A percentile compares a stretch with the other conserved stretches of the same genome.
Evolutionary conservation across 2,113 vertebrate species (phyloP).

Genomic region (Pteropus alecto): DNA sequence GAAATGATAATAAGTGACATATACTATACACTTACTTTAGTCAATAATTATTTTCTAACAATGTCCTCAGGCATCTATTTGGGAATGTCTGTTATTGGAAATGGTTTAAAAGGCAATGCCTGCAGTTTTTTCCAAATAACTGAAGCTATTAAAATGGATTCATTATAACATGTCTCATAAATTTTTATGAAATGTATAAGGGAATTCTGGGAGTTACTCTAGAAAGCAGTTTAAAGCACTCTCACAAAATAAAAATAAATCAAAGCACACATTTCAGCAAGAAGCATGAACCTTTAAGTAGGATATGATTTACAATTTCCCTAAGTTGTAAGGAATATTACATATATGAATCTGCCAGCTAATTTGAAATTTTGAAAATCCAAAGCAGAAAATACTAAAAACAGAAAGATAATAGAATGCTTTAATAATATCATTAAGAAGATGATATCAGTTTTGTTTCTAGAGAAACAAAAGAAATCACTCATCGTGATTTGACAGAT

Average conservation of each 20-base stretch:
- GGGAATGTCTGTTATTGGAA: neutral
- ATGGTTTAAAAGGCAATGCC: slow-evolving; percentile 19
- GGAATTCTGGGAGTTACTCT: slow-evolving; percentile 2
- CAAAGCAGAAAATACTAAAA: slow-evolving; percentile 44
- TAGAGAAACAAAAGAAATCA: slow-evolving; percentile 51
- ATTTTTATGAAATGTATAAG: slow-evolving; percentile 21
- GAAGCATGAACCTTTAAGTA: neutral
- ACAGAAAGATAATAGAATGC: neutral
- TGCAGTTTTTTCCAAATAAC: neutral
- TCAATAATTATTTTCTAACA: slow-evolving; percentile 49
- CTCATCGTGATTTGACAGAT: neutral
- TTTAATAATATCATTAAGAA: slow-evolving; percentile 6
- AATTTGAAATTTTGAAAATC: slow-evolving; percentile 45
- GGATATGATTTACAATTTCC: neutral
- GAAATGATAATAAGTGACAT: slow-evolving; percentile 23
- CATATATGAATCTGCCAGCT: neutral
- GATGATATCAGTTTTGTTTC: slow-evolving; percentile 26
- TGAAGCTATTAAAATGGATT: slow-evolving; percentile 4
- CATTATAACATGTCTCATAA: neutral
- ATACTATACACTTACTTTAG: slow-evolving; percentile 13
- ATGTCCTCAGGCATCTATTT: slow-evolving; percentile 1
- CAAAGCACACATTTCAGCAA: slow-evolving; percentile 38
- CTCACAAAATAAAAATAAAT: slow-evolving; percentile 42
- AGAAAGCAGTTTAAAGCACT: slow-evolving; percentile 28
- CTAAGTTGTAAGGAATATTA: slow-evolving; percentile 7